Evolutionary conservation across 2,797 vertebrate species (phyloP).

Genomic region (Neosilurus mollespiculum): DNA sequence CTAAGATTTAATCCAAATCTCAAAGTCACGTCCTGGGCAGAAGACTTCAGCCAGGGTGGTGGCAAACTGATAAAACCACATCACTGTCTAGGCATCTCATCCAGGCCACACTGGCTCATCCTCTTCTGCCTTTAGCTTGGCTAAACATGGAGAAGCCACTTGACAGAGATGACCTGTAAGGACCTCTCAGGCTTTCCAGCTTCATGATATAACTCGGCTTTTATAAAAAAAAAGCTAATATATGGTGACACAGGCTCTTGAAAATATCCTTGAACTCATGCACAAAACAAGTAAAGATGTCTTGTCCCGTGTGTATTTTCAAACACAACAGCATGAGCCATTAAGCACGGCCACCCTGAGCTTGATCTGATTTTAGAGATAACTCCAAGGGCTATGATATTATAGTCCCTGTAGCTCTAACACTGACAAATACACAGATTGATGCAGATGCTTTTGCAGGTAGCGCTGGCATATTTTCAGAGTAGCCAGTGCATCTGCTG

Average conservation of each 20-base stretch:
- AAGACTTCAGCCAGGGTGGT: neutral
- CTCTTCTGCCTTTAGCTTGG: neutral
- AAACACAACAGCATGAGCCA: neutral
- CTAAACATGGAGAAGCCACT: neutral
- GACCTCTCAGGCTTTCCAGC: neutral
- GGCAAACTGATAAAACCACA: neutral
- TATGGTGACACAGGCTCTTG: neutral
- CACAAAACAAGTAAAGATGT: neutral
- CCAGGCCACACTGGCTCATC: neutral
- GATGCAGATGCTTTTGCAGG: neutral
- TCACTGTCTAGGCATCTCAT: neutral
- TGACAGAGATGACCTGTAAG: neutral
- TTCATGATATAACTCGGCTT: neutral
- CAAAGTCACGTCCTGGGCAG: neutral
- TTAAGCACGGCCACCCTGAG: neutral
- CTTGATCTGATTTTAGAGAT: neutral
- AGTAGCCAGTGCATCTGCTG: neutral
- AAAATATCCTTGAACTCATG: neutral
- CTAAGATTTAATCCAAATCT: neutral
- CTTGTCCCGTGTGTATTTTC: neutral
- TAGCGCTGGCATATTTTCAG: neutral
- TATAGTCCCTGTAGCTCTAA: neutral
- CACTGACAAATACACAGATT: slow-evolving; percentile 1
- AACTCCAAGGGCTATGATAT: neutral
- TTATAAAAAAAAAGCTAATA: neutral